phyloP scores from a whole-genome alignment of 2,888 invertebrate species.

The Beris morrisii region DNA sequence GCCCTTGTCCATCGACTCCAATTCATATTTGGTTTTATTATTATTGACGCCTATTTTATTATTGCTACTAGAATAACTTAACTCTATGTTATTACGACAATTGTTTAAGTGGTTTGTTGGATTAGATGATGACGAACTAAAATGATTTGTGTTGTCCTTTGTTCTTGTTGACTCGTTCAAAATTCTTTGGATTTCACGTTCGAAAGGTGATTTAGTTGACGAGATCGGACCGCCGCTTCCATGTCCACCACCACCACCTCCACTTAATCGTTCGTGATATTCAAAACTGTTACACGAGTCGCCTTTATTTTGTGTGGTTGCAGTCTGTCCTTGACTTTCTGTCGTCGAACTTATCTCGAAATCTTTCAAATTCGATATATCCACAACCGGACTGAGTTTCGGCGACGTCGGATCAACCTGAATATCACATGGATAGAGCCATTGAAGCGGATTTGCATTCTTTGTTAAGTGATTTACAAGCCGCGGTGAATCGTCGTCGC shows the following conservation, averaged over 20 bases:
- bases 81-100: conserved; percentile 50
- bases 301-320: conserved; percentile 63
- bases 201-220: conserved; percentile 68
- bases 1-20: conserved; percentile 44
- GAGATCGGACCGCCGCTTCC: conserved; percentile 45
- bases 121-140: conserved; percentile 25
- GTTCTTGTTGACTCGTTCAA: conserved; percentile 63
- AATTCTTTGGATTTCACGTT: conserved; percentile 77
- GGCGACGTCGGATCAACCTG: conserved; percentile 59
- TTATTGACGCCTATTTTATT: conserved; percentile 52
- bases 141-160: conserved; percentile 40
- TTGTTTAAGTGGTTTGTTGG: conserved; percentile 41
- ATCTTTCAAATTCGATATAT: conserved; percentile 53
- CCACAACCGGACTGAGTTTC: conserved; percentile 44
- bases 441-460: conserved; percentile 59
- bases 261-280: conserved; percentile 58
- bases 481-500: conserved; percentile 52
- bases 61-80: conserved; percentile 53
- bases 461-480: conserved; percentile 45
- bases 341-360: conserved; percentile 56
- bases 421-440: conserved; percentile 66
- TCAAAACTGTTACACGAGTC: conserved; percentile 69
- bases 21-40: conserved; percentile 49
- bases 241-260: conserved; percentile 41
- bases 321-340: conserved; percentile 60